Conservation (phyloP, 2,888 invertebrate species). For the Allygus modestus region DNA sequence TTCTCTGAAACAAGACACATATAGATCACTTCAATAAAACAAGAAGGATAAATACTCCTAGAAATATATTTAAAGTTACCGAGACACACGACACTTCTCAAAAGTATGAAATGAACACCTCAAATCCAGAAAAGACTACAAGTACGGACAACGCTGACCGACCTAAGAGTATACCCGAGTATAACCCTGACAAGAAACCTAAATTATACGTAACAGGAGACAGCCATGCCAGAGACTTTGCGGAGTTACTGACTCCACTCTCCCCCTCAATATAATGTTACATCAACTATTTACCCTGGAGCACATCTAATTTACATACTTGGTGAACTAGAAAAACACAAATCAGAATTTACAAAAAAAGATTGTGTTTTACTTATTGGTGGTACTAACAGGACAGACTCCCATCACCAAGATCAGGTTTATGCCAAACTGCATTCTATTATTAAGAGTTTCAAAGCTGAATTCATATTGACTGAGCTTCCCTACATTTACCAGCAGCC, state of each 20-base stretch:
- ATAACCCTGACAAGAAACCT: neutral
- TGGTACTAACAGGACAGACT: constrained; percentile 17
- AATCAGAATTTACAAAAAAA: neutral
- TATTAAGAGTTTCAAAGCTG: too few species aligned
- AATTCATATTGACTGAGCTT: too few species aligned
- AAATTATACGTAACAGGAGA: constrained; percentile 24
- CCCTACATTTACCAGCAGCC: too few species aligned
- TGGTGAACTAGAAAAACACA: constrained; percentile 10
- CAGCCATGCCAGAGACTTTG: constrained; percentile 24
- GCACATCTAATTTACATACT: neutral
- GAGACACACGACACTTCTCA: neutral
- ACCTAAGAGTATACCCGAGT: neutral
- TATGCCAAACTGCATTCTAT: too few species aligned
- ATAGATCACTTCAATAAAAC: neutral
- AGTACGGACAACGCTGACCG: neutral
- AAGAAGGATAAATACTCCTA: neutral
- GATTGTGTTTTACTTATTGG: neutral
- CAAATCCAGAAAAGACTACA: neutral
- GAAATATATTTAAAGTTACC: neutral
- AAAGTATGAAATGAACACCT: neutral
- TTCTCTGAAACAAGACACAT: neutral
- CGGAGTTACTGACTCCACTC: neutral
- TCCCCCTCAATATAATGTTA: neutral
- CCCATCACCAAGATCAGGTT: neutral
- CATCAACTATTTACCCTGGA: neutral